Evolutionary conservation across 2,888 invertebrate species (phyloP).

Genomic region (Abrostola triplasia): DNA sequence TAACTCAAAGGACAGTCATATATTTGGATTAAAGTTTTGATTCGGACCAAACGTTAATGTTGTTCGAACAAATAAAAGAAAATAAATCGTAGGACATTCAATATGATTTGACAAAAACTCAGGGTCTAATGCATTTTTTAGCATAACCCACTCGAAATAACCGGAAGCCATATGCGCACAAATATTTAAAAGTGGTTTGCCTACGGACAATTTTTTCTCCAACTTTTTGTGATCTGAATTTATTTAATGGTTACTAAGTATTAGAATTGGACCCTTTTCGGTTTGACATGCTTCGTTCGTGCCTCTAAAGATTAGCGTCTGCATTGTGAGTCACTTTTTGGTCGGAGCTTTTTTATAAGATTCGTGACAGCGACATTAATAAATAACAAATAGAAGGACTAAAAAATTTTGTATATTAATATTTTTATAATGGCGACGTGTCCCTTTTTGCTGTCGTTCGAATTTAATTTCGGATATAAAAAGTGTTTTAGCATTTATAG

Average conservation of each 20-base stretch:
- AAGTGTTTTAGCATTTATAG: constrained; percentile 37
- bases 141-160: constrained; percentile 86
- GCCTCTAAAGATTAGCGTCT: constrained; percentile 83
- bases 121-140: constrained; percentile 73
- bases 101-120: constrained; percentile 68
- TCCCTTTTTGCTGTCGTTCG: constrained; percentile 58
- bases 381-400: constrained; percentile 80
- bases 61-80: constrained; percentile 50
- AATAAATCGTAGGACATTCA: constrained; percentile 74
- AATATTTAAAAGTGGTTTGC: constrained; percentile 85
- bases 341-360: constrained; percentile 70
- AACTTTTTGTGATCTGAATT: constrained; percentile 76
- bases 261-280: constrained; percentile 81
- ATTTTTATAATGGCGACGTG: constrained; percentile 66
- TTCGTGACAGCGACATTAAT: constrained; percentile 82
- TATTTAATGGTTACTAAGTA: constrained; percentile 87
- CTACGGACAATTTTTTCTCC: constrained; percentile 75
- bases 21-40: constrained; percentile 64
- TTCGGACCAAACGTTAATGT: constrained; percentile 57
- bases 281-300: constrained; percentile 77
- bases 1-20: constrained; percentile 60
- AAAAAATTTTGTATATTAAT: constrained; percentile 74
- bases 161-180: constrained; percentile 87
- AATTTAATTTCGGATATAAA: constrained; percentile 59
- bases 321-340: constrained; percentile 82